These are phyloP conservation scores for Heterocephalus glaber DNA, from an alignment of 2,113 vertebrate species.

Conservation along the genomic window DNA sequence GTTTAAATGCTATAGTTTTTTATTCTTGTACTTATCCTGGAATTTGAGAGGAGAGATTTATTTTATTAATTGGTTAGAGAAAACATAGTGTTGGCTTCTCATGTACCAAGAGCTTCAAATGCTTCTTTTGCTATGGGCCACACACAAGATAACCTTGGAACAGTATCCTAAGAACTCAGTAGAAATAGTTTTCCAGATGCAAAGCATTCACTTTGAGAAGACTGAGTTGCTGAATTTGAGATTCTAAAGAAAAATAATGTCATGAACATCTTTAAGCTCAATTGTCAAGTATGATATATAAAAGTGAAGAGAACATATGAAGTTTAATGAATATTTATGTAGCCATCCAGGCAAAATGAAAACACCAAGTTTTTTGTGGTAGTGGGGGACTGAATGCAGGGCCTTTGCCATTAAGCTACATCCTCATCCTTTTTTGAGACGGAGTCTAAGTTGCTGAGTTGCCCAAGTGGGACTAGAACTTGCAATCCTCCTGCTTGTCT, in stretches of 20 bases:
- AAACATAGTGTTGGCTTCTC: neutral
- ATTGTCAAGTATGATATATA: neutral
- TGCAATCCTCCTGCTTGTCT: neutral
- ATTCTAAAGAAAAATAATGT: neutral
- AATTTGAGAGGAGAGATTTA: neutral
- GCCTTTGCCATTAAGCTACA: neutral
- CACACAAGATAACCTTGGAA: neutral
- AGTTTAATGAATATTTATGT: neutral
- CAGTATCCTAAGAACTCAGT: neutral
- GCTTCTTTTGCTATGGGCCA: neutral
- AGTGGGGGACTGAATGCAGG: neutral
- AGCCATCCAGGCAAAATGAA: neutral
- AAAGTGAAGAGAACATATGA: neutral
- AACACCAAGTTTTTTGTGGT: neutral
- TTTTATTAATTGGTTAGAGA: neutral
- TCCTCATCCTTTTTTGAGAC: neutral
- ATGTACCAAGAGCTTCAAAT: neutral
- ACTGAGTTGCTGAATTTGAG: neutral
- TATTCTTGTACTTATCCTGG: neutral
- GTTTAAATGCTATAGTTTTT: neutral
- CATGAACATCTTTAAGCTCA: neutral
- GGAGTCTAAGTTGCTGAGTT: neutral
- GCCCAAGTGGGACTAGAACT: neutral
- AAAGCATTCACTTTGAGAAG: neutral
- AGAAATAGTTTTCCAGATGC: neutral